Evolutionary conservation across 2,797 vertebrate genomes (phyloP), one percentile per base, ranked within the genome.

Genomic region (Anabacerthia variegaticeps): DNA sequence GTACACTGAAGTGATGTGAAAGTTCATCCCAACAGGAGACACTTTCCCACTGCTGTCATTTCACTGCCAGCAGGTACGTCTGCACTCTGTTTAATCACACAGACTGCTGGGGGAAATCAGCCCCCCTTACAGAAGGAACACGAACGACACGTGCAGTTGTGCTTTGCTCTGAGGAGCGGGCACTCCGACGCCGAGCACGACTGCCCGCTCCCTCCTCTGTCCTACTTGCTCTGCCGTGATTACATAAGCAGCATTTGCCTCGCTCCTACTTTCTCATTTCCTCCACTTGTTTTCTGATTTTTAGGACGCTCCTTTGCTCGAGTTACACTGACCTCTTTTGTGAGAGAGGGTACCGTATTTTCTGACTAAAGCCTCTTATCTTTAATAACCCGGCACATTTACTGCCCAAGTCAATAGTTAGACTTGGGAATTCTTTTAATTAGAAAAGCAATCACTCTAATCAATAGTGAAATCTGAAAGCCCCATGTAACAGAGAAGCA

Each of bases 271-370:
- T 95, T 63, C 61, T 39, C 3, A 0, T 85, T 89, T 95, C 84
- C 77, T 81, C 72, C 1, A 2, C 79, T 84, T 71, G 67, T 61
- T 95, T 92, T 89, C 87, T 56, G 39, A 95, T 97, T 97, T 96
- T 95, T 95, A 96, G 95, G 94, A 77, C 95, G 65, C 67, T 10
- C 55, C 93, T 95, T 85, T 90, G 75, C 85, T 96, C 43, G 3
- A 96, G 93, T 95, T 96, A 97, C 93, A 93, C 86, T 97, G 95
- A 96, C 92, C 95, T 94, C 88, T 88, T 97, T 92, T 86, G 74
- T 4, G 2, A 90, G 81, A 81, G 61, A 95, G 30, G 19, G 71
- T 59, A 85, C 16, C 36, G 10, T 76, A 81, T 95, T 95, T 95
- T 92, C 95, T 93, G 65, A 86, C 75, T 93, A 84, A 95, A 95